Evolutionary conservation across 2,888 invertebrate genomes (phyloP), one percentile per base, ranked within the genome.

Genomic region (Nesidiocoris tenuis): DNA sequence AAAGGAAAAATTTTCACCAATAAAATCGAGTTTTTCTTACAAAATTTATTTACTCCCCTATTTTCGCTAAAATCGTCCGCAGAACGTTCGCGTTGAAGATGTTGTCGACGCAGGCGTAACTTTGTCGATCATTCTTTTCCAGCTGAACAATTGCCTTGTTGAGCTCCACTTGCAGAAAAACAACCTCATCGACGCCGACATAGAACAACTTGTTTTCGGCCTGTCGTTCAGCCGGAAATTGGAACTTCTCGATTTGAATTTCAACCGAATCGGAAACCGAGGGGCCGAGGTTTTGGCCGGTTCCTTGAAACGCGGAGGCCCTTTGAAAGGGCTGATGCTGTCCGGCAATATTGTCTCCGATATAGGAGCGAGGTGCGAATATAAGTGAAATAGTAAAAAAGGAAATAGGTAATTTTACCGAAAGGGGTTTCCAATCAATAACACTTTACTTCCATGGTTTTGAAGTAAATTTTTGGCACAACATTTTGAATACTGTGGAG

Each of bases 341-440:
- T 86, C 87, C 1, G 86, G 86, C 2, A 90, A 90, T 79, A 83
- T 83, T 0, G 87, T 90, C 1, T 84, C 84, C 1, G 84, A 88
- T 80, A 83, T 82, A 0, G 90, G 90, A 0, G 89, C 88, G 0
- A 83, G 83, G 85, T 85, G 80, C n/a, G n/a, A 75, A 76, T 54
- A 55, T n/a, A n/a, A n/a, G n/a, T n/a, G n/a, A n/a, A n/a, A n/a
- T n/a, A n/a, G n/a, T n/a, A n/a, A n/a, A n/a, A n/a, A n/a, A n/a
- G n/a, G n/a, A n/a, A n/a, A n/a, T n/a, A n/a, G n/a, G n/a, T n/a
- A n/a, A n/a, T n/a, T n/a, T n/a, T n/a, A n/a, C n/a, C n/a, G n/a
- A n/a, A n/a, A n/a, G n/a, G n/a, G n/a, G n/a, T n/a, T n/a, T n/a
- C n/a, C n/a, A n/a, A n/a, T n/a, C n/a, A n/a, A n/a, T n/a, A n/a